These are phyloP conservation scores for Cactoblastis cactorum DNA, from an alignment of 2,888 invertebrate species.

Conservation along the genomic window DNA sequence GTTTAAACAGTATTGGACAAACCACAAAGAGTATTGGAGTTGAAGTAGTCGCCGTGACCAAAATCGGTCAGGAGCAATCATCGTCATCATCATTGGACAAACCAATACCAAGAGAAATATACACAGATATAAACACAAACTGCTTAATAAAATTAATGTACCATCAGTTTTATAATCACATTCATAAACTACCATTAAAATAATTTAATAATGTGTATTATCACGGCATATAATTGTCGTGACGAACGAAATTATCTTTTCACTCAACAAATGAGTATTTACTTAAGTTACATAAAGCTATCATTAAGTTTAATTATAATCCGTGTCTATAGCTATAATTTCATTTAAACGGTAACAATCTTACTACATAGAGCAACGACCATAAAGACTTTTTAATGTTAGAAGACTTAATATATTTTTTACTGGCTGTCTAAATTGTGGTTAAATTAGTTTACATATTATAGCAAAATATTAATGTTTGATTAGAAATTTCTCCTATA, in stretches of 20 bases:
- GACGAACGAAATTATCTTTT: neutral
- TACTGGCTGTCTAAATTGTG: no score
- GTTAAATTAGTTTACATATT: no score
- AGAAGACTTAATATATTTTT: neutral
- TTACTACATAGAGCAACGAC: neutral
- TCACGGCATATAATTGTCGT: conserved; percentile 5
- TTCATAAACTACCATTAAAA: conserved; percentile 3
- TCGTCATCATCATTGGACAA: no score
- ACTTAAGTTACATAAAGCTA: conserved; percentile 5
- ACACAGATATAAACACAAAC: no score
- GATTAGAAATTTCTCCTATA: no score
- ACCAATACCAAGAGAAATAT: no score
- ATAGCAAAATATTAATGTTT: no score
- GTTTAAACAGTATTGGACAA: no score
- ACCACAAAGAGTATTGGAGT: no score
- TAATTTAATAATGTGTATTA: conserved; percentile 5
- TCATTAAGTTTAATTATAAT: conserved; percentile 7
- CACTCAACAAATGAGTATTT: conserved; percentile 4
- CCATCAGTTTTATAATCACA: conserved; percentile 1
- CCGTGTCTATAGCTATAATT: neutral
- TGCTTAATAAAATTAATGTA: neutral
- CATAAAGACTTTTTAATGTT: neutral
- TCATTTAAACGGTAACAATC: neutral
- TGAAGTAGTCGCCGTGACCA: no score
- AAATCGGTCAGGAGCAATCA: no score